Conservation (phyloP, 92 coral and sea anemone genomes). For the Zoanthus gigantus region DNA sequence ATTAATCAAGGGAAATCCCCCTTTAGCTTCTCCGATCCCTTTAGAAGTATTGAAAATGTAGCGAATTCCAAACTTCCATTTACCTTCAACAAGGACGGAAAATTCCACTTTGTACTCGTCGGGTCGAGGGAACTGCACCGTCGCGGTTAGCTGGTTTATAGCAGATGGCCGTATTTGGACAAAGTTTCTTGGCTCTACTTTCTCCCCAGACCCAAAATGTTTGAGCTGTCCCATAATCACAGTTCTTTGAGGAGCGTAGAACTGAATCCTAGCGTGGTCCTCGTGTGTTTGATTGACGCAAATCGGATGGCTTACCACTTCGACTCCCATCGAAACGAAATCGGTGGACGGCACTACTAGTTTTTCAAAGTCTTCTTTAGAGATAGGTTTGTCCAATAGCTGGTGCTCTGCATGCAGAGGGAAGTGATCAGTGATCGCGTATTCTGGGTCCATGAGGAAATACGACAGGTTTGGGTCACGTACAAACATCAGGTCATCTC, state of each 20-base stretch:
- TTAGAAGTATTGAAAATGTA: slow-evolving; percentile 70
- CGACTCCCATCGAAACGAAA: slow-evolving; percentile 60
- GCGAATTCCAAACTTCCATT: slow-evolving; percentile 78
- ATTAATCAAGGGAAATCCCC: slow-evolving; percentile 82
- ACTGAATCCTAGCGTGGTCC: slow-evolving; percentile 66
- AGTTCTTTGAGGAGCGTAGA: slow-evolving; percentile 55
- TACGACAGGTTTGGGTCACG: slow-evolving; percentile 71
- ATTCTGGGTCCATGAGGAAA: slow-evolving; percentile 75
- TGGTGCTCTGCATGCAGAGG: slow-evolving; percentile 79
- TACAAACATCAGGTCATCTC: slow-evolving; percentile 84
- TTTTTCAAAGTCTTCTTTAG: slow-evolving; percentile 80
- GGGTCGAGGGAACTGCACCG: slow-evolving; percentile 77
- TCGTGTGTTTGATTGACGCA: slow-evolving; percentile 68
- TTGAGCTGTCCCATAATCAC: slow-evolving; percentile 74
- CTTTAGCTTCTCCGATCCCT: slow-evolving; percentile 79
- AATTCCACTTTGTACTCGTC: slow-evolving; percentile 76
- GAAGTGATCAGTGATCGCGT: slow-evolving; percentile 75
- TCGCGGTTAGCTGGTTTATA: slow-evolving; percentile 56
- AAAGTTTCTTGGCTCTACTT: slow-evolving; percentile 66
- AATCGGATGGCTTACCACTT: slow-evolving; percentile 77
- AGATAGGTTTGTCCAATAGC: slow-evolving; percentile 67
- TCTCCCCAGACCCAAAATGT: slow-evolving; percentile 53
- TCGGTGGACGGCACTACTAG: slow-evolving; percentile 76
- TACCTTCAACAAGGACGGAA: slow-evolving; percentile 58
- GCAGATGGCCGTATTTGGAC: slow-evolving; percentile 62